These are phyloP conservation scores for Xestia rhomboidea DNA, from an alignment of 2,888 invertebrate species.

Conservation along the genomic window DNA sequence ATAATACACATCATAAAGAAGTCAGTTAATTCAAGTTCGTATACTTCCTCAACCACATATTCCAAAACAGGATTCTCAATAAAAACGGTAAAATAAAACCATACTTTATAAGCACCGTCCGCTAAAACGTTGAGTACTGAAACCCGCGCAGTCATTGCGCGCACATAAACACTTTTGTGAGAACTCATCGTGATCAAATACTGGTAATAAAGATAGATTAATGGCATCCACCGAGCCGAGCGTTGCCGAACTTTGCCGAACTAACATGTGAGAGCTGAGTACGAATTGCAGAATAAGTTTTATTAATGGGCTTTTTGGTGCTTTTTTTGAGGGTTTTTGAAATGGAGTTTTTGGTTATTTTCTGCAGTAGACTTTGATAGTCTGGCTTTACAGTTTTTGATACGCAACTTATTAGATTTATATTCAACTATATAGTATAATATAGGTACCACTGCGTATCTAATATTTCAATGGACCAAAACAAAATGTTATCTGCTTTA, in stretches of 20 bases:
- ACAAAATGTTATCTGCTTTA: not conserved
- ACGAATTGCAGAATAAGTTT: slow-evolving; percentile 62
- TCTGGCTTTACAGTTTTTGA: not conserved
- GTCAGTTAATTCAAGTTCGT: not conserved
- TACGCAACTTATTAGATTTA: not conserved
- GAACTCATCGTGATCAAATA: slow-evolving; percentile 84
- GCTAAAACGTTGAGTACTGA: slow-evolving; percentile 58
- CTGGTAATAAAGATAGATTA: slow-evolving; percentile 88
- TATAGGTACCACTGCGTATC: not conserved
- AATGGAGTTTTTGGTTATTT: not conserved
- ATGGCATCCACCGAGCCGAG: slow-evolving; percentile 71
- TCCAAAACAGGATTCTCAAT: slow-evolving; percentile 8
- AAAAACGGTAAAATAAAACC: slow-evolving; percentile 53
- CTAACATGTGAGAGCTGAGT: slow-evolving; percentile 56
- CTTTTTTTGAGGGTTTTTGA: slow-evolving; percentile 32
- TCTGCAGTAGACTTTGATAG: not conserved
- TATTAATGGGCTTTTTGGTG: slow-evolving; percentile 50
- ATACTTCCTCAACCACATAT: not conserved
- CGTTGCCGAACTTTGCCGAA: slow-evolving; percentile 60
- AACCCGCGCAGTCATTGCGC: slow-evolving; percentile 79
- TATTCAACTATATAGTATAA: not conserved
- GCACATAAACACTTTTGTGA: slow-evolving; percentile 83
- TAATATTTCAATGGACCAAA: not conserved
- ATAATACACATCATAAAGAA: too few species aligned
- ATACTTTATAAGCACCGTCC: slow-evolving; percentile 60